Evolutionary conservation across 2,888 invertebrate species (phyloP).

Genomic region (Oligia strigilis): DNA sequence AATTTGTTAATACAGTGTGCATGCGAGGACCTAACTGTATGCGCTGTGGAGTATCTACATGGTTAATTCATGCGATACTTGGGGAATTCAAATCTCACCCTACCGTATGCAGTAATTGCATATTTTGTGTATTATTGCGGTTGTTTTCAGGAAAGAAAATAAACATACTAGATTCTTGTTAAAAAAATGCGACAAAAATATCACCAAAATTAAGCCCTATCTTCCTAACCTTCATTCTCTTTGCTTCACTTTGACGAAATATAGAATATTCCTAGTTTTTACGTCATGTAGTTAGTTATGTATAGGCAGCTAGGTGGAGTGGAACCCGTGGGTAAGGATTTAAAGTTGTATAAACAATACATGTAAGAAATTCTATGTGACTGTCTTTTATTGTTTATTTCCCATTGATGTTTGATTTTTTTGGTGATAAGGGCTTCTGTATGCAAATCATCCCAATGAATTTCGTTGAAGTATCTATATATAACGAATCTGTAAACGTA

Average conservation of each 20-base stretch:
- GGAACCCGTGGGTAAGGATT: constrained; percentile 49
- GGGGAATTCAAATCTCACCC: neutral
- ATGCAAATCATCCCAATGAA: neutral
- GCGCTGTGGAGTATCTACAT: neutral
- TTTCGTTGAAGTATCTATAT: neutral
- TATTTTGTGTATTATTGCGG: neutral
- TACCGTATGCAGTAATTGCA: neutral
- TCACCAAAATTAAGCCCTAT: neutral
- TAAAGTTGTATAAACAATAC: constrained; percentile 56
- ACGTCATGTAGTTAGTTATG: constrained; percentile 51
- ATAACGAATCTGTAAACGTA: neutral
- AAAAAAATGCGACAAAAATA: constrained; percentile 19
- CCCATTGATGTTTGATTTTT: neutral
- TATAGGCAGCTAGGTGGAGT: constrained; percentile 55
- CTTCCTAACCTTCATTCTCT: constrained; percentile 32
- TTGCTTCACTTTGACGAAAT: constrained; percentile 29
- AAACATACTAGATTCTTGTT: neutral
- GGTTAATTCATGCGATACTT: neutral
- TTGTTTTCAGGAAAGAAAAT: neutral
- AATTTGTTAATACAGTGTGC: too few relatives aligned
- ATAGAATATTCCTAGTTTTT: constrained; percentile 45
- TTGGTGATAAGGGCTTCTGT: neutral
- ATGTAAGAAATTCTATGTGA: constrained; percentile 57
- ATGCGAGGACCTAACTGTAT: neutral
- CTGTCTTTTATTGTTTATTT: constrained; percentile 44